These are phyloP conservation scores for Entomyzon cyanotis DNA, from an alignment of 2,113 vertebrate species.

Conservation along the genomic window DNA sequence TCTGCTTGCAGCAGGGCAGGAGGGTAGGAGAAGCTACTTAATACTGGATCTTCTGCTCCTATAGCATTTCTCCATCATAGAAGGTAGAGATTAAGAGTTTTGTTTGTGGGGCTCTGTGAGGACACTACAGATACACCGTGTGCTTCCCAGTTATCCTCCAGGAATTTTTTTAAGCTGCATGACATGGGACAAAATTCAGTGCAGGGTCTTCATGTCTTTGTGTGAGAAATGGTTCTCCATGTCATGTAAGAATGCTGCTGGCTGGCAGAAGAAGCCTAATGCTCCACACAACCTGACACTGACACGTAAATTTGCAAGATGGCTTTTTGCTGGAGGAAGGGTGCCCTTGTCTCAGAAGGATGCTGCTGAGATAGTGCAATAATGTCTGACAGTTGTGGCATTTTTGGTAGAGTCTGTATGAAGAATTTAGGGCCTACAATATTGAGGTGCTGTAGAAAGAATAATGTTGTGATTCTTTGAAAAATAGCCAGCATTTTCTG, in stretches of 20 bases:
- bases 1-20: not conserved
- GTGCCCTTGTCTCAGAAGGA: rapidly evolving
- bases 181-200: not conserved
- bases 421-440: not conserved
- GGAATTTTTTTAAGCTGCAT: not conserved
- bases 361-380: not conserved
- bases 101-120: not conserved
- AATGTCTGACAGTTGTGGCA: not conserved
- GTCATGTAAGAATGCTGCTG: not conserved
- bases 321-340: not conserved
- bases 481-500: not conserved
- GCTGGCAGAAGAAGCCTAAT: not conserved
- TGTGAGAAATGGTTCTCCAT: not conserved
- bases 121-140: not conserved
- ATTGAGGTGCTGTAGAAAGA: not conserved
- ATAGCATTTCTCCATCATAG: not conserved
- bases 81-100: not conserved
- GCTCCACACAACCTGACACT: not conserved
- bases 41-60: not conserved
- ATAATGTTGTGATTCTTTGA: not conserved
- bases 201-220: not conserved
- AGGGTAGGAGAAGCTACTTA: not conserved
- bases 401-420: not conserved
- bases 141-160: not conserved
- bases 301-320: not conserved